phyloP scores from a whole-genome alignment of 2,888 invertebrate genomes.

The Dexiosoma caninum region DNA sequence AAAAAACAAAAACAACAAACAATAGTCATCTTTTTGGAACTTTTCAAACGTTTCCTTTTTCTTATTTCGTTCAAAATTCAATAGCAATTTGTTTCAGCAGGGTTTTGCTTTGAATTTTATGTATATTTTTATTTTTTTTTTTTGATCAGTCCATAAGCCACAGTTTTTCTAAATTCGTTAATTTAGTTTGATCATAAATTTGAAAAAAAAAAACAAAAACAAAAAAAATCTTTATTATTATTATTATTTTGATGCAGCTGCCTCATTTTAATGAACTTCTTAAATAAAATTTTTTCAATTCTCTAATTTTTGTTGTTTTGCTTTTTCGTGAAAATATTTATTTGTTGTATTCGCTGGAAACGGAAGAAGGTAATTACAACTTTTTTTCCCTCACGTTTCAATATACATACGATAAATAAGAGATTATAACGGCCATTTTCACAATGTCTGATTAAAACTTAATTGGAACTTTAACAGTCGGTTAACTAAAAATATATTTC shows the following conservation, averaged over 20 bases:
- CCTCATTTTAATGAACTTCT: conserved; percentile 41
- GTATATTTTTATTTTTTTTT: no score
- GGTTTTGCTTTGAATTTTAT: not conserved
- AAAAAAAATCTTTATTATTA: not conserved
- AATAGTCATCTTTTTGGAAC: conserved; percentile 26
- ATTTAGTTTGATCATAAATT: conserved; percentile 32
- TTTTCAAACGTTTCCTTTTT: conserved; percentile 43
- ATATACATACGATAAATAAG: conserved; percentile 29
- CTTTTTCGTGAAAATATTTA: not conserved
- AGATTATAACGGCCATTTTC: no score
- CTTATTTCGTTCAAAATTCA: not conserved
- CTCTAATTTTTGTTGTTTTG: not conserved
- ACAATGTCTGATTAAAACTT: no score
- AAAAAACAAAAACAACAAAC: no score
- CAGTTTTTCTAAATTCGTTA: conserved; percentile 19
- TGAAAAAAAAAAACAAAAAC: no score
- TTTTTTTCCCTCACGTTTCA: not conserved
- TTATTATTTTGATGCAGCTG: conserved; percentile 29
- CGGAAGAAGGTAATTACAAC: conserved; percentile 2
- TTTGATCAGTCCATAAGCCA: conserved; percentile 18
- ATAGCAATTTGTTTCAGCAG: conserved; percentile 24
- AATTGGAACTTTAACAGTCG: no score
- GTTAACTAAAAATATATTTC: no score
- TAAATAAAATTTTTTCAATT: not conserved
- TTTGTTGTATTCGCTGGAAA: not conserved